phyloP scores from a whole-genome alignment of 1,140 invertebrate genomes.

The Copidosoma floridanum region DNA sequence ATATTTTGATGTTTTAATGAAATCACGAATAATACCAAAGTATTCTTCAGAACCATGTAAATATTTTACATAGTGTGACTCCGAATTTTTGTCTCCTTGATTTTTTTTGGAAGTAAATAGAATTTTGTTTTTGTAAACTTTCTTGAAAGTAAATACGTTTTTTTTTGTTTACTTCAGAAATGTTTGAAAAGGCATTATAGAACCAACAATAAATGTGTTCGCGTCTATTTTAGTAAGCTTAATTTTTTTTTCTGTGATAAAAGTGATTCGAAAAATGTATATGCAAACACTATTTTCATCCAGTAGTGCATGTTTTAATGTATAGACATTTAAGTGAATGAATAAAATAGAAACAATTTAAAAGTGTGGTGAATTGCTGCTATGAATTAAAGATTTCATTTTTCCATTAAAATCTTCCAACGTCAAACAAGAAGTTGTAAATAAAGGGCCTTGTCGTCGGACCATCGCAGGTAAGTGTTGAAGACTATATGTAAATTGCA shows the following conservation, averaged over 20 bases:
- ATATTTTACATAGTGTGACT: neutral
- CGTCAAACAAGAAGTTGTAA: slow-evolving; percentile 31
- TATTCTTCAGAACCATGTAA: too few species aligned
- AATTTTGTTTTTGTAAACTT: neutral
- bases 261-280: neutral
- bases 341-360: neutral
- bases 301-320: slow-evolving; percentile 19
- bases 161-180: neutral
- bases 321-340: slow-evolving; percentile 16
- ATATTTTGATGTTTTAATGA: neutral
- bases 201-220: neutral
- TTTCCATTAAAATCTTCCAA: slow-evolving; percentile 29
- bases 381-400: slow-evolving; percentile 16
- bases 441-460: slow-evolving; percentile 8
- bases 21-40: neutral
- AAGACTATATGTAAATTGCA: slow-evolving; percentile 26
- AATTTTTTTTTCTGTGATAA: neutral
- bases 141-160: neutral
- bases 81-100: neutral
- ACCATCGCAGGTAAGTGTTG: slow-evolving; percentile 23
- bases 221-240: neutral
- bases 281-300: neutral
- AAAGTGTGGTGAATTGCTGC: neutral
- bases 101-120: neutral
- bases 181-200: neutral